Evolutionary conservation across 2,888 invertebrate species (phyloP), one percentile per base, ranked within the genome.

Genomic region (Octonoba sinensis): DNA sequence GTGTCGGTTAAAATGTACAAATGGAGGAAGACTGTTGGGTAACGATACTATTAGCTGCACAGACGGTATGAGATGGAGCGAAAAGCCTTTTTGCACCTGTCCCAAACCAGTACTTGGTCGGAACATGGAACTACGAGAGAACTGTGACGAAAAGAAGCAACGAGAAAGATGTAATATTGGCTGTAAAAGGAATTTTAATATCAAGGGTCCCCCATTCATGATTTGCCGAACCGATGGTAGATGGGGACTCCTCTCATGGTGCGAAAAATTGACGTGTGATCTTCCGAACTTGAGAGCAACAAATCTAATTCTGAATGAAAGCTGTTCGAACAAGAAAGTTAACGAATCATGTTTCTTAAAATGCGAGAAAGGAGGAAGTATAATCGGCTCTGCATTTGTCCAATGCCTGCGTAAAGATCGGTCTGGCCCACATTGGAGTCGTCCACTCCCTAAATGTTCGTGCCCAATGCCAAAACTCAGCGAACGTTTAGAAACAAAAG

Each of bases 311-410:
- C n/a, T 36, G 16, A 51, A n/a, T 15, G 49, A 49, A n/a, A 51
- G 46, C 12, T 79, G 78, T n/a, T 44, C 60, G 2, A 4, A 36
- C 2, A 72, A 72, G 44, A n/a, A 12, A 1, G 3, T 20, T 2
- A 67, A 54, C 2, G 60, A 67, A 1, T 20, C 18, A 2, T 72
- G 78, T 56, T 1, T 13, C 4, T 18, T 72, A 22, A 44, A 36
- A 51, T 79, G 78, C 16, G 44, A 27, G 18, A 60, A 72, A 60
- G 78, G 79, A 24, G 79, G 73, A 0, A 60, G n/a, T 46, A 16
- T 76, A 4, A 22, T 60, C 1, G 75, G 67, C 18, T 22, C 20
- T 1, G 20, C 27, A 0, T 36, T 15, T 12, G 73, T 79, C 15
- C 44, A 46, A 36, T 79, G 79, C n/a, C 8, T 67, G 12, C n/a